Evolutionary conservation across 2,113 vertebrate genomes (phyloP), one percentile per base, ranked within the genome.

Genomic region (Ochotona curzoniae): DNA sequence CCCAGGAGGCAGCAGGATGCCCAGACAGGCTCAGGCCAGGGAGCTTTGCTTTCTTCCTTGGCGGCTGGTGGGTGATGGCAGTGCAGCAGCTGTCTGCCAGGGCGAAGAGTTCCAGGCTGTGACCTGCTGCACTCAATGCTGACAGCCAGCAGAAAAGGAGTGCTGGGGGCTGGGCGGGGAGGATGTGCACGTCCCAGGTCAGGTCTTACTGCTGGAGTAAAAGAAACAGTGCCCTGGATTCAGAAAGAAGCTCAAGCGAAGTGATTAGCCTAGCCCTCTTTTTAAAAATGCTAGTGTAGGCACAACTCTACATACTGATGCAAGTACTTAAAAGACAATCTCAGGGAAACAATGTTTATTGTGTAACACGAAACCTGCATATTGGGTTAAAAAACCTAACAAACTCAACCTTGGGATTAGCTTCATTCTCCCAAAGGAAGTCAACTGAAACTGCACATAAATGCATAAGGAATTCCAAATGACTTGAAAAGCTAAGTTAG

Each of bases 371-470:
- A 84, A 8, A 38, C 47, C 35, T 54, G 23, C 57, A 28, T 67
- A 21, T n/a, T 71, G 20, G 35, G 49, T 87, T 76, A 73, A 81
- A 86, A 57, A 83, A 83, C 90, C n/a, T 47, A 28, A 69, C 4
- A 70, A 54, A 15, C 49, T 51, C 4, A 15, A 26, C 81, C 61
- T 87, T 0, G 0, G 63, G 25, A 44, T 17, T 11, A 25, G 35
- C 28, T 74, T 60, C 49, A 25, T 4, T 6, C 26, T 38, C 54
- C 13, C 38, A 69, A 73, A 66, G 28, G 23, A 63, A 82, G 70
- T 76, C 49, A 92, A 95, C 88, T 71, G 87, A 96, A 94, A 93
- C 93, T 93, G 78, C 51, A 87, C 87, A 80, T 69, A 96, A 92
- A 92, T 83, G 61, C 61, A 71, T 83, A 60, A 89, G 67, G 81